phyloP scores from a whole-genome alignment of 2,888 invertebrate species.

The Escarpia spicata region DNA sequence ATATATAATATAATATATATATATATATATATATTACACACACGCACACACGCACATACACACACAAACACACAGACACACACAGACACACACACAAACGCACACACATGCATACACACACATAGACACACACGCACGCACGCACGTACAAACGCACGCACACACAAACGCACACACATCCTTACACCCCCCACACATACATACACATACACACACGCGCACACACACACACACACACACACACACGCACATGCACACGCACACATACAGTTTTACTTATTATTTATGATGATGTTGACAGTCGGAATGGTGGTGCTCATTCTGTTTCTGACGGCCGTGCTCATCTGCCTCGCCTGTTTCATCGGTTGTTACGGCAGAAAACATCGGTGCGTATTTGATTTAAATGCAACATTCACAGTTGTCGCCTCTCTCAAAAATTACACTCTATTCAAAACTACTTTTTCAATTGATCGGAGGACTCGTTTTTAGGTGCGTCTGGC shows the following conservation, averaged over 20 bases:
- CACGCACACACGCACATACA: too few relatives aligned
- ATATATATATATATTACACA: too few relatives aligned
- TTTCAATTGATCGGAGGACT: too few relatives aligned
- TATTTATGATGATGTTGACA: neutral
- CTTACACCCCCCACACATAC: neutral
- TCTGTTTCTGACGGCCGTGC: neutral
- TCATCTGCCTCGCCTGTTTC: neutral
- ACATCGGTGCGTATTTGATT: neutral
- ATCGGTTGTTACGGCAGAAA: neutral
- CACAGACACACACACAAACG: too few relatives aligned
- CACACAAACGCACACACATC: neutral
- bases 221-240: neutral
- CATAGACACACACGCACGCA: too few relatives aligned
- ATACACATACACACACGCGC: neutral
- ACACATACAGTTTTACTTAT: neutral
- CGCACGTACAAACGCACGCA: too few relatives aligned
- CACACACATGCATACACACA: too few relatives aligned
- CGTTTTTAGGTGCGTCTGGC: too few relatives aligned
- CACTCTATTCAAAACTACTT: too few relatives aligned
- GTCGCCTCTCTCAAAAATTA: too few relatives aligned
- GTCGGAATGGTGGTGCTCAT: constrained; percentile 16
- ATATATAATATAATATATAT: too few relatives aligned
- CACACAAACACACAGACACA: too few relatives aligned
- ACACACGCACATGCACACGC: neutral
- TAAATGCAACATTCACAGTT: neutral